A percentile compares a stretch with the other conserved stretches of the same genome.
Evolutionary conservation across 2,797 vertebrate species (phyloP).

Genomic region (Schizopygopsis pylzovi): DNA sequence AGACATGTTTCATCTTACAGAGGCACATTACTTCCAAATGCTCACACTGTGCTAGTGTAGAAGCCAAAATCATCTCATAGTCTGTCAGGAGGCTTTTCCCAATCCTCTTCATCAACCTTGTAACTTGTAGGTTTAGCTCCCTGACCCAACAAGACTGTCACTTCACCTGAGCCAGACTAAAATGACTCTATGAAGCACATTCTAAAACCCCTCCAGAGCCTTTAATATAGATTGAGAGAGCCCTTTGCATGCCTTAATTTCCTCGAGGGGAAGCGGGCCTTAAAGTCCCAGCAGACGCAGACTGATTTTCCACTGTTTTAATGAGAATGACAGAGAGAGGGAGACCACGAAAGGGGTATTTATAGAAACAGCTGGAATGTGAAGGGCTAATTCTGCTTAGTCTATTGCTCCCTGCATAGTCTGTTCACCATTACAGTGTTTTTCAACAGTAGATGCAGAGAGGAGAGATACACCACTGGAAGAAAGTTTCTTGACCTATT

Average conservation of each 20-base stretch:
- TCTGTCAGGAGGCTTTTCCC: not conserved
- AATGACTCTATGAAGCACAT: constrained; percentile 26
- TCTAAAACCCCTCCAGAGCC: constrained; percentile 28
- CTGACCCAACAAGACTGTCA: constrained; percentile 10
- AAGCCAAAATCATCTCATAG: not conserved
- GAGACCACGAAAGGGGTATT: constrained; percentile 90
- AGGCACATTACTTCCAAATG: not conserved
- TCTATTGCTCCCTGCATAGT: constrained; percentile 84
- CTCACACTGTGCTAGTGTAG: not conserved
- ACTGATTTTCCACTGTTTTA: constrained; percentile 83
- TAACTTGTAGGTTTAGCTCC: not conserved
- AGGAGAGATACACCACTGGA: constrained; percentile 25
- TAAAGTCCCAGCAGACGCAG: constrained; percentile 53
- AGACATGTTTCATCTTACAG: constrained; percentile 22
- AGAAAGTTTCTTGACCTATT: constrained; percentile 43
- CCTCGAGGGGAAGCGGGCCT: constrained; percentile 47
- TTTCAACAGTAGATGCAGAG: constrained; percentile 54
- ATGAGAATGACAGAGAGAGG: constrained; percentile 90
- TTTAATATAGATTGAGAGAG: constrained; percentile 42
- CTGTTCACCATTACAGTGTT: constrained; percentile 82
- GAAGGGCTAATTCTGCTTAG: constrained; percentile 90
- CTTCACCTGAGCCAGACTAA: constrained; percentile 29
- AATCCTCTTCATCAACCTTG: not conserved
- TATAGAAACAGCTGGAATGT: constrained; percentile 90
- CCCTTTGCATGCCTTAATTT: constrained; percentile 39